These are phyloP conservation scores for Aldabrachelys gigantea DNA, from an alignment of 2,113 vertebrate species.

Conservation along the genomic window DNA sequence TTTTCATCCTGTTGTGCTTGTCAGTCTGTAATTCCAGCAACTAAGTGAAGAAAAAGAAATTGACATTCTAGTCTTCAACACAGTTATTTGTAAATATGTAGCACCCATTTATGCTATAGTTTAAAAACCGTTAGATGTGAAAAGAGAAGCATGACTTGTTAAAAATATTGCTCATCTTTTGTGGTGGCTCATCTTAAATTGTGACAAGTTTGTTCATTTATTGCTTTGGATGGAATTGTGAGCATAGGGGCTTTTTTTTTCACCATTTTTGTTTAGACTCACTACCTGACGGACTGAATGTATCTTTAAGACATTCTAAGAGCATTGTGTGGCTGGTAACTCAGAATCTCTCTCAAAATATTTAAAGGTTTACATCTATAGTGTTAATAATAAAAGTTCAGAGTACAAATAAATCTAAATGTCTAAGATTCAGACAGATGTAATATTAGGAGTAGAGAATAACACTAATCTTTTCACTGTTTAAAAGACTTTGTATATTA, in stretches of 20 bases:
- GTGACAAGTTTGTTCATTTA: not conserved
- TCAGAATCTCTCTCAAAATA: not conserved
- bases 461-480: not conserved
- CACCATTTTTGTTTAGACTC: not conserved
- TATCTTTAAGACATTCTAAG: not conserved
- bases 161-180: not conserved
- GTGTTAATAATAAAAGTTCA: not conserved
- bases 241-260: not conserved
- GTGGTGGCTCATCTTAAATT: not conserved
- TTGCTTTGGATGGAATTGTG: not conserved
- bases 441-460: not conserved
- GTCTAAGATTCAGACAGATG: not conserved
- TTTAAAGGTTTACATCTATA: not conserved
- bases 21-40: not conserved
- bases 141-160: not conserved
- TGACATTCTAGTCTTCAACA: not conserved
- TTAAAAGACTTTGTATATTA: not conserved
- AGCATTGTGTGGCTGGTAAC: not conserved
- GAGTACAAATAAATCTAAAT: not conserved
- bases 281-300: not conserved
- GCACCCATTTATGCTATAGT: not conserved
- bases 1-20: not conserved
- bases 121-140: not conserved
- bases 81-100: not conserved
- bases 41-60: not conserved